Evolutionary conservation across 2,113 vertebrate genomes (phyloP).

Genomic region (Neolamprologus hecqui): DNA sequence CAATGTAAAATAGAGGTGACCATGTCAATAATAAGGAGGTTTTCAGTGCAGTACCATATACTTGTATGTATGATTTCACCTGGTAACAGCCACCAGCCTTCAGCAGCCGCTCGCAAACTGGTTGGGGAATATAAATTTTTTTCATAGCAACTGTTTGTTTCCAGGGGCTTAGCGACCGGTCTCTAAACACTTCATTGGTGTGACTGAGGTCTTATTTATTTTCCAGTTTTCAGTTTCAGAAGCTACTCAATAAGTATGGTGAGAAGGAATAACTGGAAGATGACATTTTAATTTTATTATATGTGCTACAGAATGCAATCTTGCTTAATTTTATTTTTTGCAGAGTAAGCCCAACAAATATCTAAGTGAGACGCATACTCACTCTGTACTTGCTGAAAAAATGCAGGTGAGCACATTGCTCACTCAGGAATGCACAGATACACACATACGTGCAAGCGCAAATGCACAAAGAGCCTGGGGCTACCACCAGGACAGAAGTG

Average conservation of each 20-base stretch:
- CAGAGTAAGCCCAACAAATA: background rate
- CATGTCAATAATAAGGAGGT: background rate
- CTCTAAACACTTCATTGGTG: background rate
- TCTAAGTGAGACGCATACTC: background rate
- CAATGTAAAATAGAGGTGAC: background rate
- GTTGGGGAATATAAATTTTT: background rate
- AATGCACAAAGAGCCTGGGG: constrained; percentile 39
- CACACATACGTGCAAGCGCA: background rate
- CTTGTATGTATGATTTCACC: background rate
- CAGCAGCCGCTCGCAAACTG: fast-evolving
- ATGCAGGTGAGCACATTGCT: background rate
- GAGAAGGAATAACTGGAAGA: background rate
- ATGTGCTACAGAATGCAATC: background rate
- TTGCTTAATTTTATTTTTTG: background rate
- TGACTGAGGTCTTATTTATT: background rate
- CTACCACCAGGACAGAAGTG: constrained; percentile 53
- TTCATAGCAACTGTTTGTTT: background rate
- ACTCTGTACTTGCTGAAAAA: background rate
- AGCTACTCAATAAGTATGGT: background rate
- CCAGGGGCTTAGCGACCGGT: fast-evolving
- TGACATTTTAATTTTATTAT: background rate
- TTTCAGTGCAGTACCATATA: background rate
- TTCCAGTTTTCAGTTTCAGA: background rate
- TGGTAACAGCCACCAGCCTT: background rate
- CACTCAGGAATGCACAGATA: background rate